Percentiles rank a stretch among this genome's conserved stretches.
phyloP scores from a whole-genome alignment of 1,140 invertebrate species.

The Drosophila murphyi region DNA sequence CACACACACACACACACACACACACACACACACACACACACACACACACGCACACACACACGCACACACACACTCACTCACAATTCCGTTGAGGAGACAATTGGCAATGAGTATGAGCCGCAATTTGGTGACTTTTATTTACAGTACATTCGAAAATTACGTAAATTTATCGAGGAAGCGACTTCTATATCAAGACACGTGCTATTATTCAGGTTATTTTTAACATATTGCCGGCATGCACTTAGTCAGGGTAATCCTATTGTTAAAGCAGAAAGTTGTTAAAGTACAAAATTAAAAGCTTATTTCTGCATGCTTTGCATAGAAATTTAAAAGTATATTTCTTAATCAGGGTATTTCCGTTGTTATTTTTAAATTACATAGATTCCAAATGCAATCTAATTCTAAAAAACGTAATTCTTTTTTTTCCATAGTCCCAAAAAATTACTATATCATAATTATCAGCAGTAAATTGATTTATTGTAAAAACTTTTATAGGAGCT shows the following conservation, averaged over 20 bases:
- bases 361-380: too few species aligned
- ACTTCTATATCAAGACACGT: slow-evolving; percentile 39
- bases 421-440: too few species aligned
- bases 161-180: slow-evolving; percentile 47
- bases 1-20: not conserved
- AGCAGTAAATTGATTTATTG: too few species aligned
- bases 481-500: too few species aligned
- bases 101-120: slow-evolving; percentile 35
- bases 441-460: too few species aligned
- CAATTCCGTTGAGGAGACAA: slow-evolving; percentile 20
- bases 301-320: too few species aligned
- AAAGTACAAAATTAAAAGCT: too few species aligned
- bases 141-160: slow-evolving; percentile 7
- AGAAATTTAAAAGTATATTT: too few species aligned
- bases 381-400: too few species aligned
- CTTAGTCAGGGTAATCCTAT: slow-evolving; percentile 42
- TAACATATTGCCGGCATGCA: slow-evolving; percentile 26
- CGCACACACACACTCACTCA: too few species aligned
- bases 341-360: too few species aligned
- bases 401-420: too few species aligned
- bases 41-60: not conserved
- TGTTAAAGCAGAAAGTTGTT: not conserved
- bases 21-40: not conserved
- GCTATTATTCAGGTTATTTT: slow-evolving; percentile 66
- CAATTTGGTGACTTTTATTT: slow-evolving; percentile 33